Percentiles rank a stretch among this genome's conserved stretches.
phyloP scores from a whole-genome alignment of 1,140 invertebrate genomes.

The Panulirus ornatus region DNA sequence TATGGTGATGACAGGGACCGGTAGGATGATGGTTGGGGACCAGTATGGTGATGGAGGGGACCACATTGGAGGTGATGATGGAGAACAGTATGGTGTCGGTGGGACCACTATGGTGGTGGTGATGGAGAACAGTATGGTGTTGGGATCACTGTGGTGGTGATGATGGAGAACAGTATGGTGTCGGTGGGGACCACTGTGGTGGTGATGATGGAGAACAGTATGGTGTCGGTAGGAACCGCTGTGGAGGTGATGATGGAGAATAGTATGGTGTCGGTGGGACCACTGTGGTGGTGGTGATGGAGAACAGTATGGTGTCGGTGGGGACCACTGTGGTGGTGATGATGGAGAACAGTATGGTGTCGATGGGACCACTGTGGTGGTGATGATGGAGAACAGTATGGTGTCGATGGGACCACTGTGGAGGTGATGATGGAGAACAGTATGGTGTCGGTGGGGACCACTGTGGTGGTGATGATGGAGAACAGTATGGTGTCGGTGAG shows the following conservation, averaged over 20 bases:
- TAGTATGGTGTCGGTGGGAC: too few relatives aligned
- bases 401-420: background rate
- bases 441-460: background rate
- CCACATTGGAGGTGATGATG: background rate
- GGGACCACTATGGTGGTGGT: background rate
- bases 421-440: background rate
- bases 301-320: too few relatives aligned
- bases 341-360: background rate
- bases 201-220: too few relatives aligned
- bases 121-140: background rate
- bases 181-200: too few relatives aligned
- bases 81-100: background rate
- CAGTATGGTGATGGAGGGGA: background rate
- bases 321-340: background rate
- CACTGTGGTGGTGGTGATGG: too few relatives aligned
- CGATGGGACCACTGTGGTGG: background rate
- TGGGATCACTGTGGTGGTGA: background rate
- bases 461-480: background rate
- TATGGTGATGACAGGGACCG: too few relatives aligned
- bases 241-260: too few relatives aligned
- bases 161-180: background rate
- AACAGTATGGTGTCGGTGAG: background rate
- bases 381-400: background rate
- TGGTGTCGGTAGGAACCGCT: background rate
- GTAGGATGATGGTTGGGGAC: background rate